phyloP scores from a whole-genome alignment of 1,140 invertebrate species.

The Cecropterus lyciades region DNA sequence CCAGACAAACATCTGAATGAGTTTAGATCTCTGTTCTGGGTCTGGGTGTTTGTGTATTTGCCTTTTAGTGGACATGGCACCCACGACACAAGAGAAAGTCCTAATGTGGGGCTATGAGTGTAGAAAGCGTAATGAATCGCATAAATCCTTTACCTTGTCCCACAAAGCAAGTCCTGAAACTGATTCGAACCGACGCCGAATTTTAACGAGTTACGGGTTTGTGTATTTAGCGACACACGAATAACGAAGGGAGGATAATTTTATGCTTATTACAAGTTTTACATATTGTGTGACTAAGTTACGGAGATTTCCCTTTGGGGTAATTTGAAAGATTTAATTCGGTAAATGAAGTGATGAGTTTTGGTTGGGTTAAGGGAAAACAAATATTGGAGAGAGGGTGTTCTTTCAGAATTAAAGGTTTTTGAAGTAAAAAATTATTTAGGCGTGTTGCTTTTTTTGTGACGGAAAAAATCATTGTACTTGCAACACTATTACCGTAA shows the following conservation, averaged over 20 bases:
- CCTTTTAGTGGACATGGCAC: no score
- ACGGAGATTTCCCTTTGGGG: background rate
- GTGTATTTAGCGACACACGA: constrained; percentile 33
- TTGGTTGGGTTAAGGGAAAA: background rate
- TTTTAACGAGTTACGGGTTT: constrained; percentile 40
- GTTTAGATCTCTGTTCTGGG: no score
- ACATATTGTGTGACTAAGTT: constrained; percentile 5
- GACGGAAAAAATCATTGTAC: no score
- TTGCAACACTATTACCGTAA: no score
- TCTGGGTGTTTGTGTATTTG: no score
- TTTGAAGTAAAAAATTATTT: no score
- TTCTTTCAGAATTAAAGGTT: background rate
- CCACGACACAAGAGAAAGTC: no score
- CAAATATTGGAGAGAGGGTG: background rate
- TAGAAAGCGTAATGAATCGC: no score
- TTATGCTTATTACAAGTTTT: constrained; percentile 25
- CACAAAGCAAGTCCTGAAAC: constrained; percentile 25
- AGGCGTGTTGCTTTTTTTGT: no score
- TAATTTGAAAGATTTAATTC: constrained; percentile 8
- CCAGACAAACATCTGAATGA: no score
- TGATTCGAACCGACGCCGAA: constrained; percentile 36
- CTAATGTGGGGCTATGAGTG: no score
- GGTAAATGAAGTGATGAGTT: background rate
- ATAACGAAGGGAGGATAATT: constrained; percentile 17
- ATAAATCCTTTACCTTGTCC: background rate